Conservation (phyloP, 1,140 invertebrate genomes). For the Magallana gigas region DNA sequence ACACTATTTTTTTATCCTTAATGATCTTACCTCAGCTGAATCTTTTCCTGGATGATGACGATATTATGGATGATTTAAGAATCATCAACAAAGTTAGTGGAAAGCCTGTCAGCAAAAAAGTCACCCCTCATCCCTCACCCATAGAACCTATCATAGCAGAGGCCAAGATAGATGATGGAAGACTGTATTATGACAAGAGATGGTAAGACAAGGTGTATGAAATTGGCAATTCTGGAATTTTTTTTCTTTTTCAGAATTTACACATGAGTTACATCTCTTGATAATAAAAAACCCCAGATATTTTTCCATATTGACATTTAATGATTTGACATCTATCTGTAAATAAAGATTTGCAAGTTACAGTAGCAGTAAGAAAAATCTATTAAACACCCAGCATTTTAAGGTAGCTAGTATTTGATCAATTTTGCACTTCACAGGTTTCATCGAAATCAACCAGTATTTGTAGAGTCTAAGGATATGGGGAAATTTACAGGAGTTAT, state of each 20-base stretch:
- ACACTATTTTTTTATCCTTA: constrained; percentile 58
- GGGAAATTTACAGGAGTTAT: constrained; percentile 91
- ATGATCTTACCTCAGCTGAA: constrained; percentile 86
- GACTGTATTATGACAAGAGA: constrained; percentile 93
- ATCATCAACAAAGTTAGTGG: constrained; percentile 86
- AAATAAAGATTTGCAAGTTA: background rate
- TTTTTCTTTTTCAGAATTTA: background rate
- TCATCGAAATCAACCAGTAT: constrained; percentile 94
- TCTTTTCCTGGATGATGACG: constrained; percentile 92
- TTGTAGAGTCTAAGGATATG: constrained; percentile 92
- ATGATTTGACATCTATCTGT: background rate
- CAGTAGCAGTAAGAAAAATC: too few species aligned
- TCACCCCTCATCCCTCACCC: constrained; percentile 57
- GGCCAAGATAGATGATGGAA: constrained; percentile 95
- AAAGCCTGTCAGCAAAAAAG: constrained; percentile 74
- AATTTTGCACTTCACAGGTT: constrained; percentile 82
- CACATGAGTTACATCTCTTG: background rate
- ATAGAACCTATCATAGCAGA: constrained; percentile 80
- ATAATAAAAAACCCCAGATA: background rate
- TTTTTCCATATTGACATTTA: background rate
- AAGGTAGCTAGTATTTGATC: background rate
- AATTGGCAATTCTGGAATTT: background rate
- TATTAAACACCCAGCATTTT: too few species aligned
- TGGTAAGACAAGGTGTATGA: constrained; percentile 83
- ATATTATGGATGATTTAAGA: constrained; percentile 93